Evolutionary conservation across 1,140 invertebrate genomes (phyloP), one percentile per base, ranked within the genome.

Genomic region (Thalassaphorura encarpata): DNA sequence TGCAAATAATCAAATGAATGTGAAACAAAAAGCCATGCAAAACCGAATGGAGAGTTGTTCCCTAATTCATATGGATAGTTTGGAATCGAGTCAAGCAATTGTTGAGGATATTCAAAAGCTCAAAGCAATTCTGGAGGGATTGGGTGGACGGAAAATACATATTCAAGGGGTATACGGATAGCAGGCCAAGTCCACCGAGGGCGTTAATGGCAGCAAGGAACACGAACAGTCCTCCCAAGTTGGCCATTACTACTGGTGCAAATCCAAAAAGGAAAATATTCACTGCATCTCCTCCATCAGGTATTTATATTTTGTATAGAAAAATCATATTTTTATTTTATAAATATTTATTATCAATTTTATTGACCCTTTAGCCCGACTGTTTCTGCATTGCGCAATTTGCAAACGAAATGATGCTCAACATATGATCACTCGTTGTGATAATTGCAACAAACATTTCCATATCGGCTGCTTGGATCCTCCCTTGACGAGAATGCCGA

Each of bases 391-490:
- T 24, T 94, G 92, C 73, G 87, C 85, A 21, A 85, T 89, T 53
- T 97, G 93, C 73, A 77, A 81, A 51, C 78, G 81, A 60, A 80
- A 80, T 54, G 81, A 82, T 36, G 87, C 91, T 73, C 89, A 88
- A 64, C 89, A 92, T 73, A 73, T 92, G 50, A 77, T 97, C 61
- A 85, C 91, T 0, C 88, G 89, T 67, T 98, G 95, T 74, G 94
- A 97, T 70, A 90, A 86, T 0, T 98, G 95, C 69, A 83, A 84
- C 64, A 75, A 89, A 27, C 83, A 89, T 71, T 98, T 96, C 74
- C 95, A 98, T 39, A 11, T 21, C 19, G 28, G 84, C 43, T 98
- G 95, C 74, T 75, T 97, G 42, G 87, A 88, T 69, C 93, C 93
- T 21, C 90, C 90, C 16, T 72, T 98, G 5, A 85, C 85, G 15